Evolutionary conservation across 2,113 vertebrate species (phyloP).

Genomic region (Typhlomys cinereus): DNA sequence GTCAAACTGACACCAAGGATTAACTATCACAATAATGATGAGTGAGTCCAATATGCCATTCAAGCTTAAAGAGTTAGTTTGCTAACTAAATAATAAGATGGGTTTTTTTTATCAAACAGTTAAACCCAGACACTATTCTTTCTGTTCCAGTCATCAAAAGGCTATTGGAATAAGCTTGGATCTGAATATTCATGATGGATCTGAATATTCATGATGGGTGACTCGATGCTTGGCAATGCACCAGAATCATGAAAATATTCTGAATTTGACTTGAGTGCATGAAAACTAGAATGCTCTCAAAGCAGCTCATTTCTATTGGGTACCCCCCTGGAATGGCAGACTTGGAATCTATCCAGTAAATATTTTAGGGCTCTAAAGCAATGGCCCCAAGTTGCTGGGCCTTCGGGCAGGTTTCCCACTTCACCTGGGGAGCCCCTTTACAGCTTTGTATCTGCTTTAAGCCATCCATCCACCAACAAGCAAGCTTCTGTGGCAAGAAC

Average conservation of each 20-base stretch:
- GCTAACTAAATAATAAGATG: constrained; percentile 26
- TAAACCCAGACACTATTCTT: constrained; percentile 10
- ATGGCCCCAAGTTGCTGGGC: neutral
- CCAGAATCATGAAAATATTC: constrained; percentile 22
- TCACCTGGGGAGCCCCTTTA: constrained; percentile 46
- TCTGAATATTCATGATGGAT: neutral
- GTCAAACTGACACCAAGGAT: too few relatives aligned
- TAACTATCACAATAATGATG: constrained; percentile 30
- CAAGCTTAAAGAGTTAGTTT: constrained; percentile 19
- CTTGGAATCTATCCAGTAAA: constrained; percentile 47
- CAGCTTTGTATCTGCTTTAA: constrained; percentile 58
- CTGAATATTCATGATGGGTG: constrained; percentile 11
- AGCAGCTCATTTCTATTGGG: constrained; percentile 18
- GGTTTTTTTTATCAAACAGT: constrained; percentile 34
- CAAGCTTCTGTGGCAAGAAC: constrained; percentile 65
- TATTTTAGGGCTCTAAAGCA: constrained; percentile 31
- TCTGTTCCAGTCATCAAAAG: constrained; percentile 55
- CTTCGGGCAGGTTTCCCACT: constrained; percentile 30
- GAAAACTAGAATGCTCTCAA: constrained; percentile 38
- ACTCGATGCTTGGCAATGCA: neutral
- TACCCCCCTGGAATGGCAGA: constrained; percentile 18
- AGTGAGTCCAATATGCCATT: neutral
- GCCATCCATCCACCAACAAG: constrained; percentile 69
- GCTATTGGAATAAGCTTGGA: neutral
- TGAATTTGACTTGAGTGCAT: constrained; percentile 32